phyloP scores from a whole-genome alignment of 2,113 vertebrate species.

The Pygoscelis adeliae region DNA sequence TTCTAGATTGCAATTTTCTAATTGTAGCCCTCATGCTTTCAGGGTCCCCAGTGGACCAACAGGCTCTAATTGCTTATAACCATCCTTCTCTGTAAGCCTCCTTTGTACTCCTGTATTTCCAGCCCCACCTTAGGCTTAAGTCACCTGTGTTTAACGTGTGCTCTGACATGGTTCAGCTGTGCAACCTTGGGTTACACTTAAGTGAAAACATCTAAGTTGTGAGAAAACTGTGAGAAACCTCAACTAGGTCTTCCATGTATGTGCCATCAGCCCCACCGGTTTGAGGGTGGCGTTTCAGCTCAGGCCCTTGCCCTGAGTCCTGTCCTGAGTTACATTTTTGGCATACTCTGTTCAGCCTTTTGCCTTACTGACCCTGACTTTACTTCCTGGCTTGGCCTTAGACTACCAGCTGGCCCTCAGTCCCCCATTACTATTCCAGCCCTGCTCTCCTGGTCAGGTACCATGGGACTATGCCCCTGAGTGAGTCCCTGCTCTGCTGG shows the following conservation, averaged over 20 bases:
- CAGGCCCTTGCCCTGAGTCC: not conserved
- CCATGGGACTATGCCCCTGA: not conserved
- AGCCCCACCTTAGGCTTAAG: not conserved
- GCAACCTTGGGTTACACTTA: not conserved
- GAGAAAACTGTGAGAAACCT: not conserved
- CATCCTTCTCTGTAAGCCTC: not conserved
- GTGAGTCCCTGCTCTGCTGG: not conserved
- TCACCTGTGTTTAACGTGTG: not conserved
- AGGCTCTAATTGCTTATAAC: not conserved
- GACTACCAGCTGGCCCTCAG: not conserved
- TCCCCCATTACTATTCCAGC: not conserved
- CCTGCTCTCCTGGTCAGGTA: not conserved
- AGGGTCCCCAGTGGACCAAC: not conserved
- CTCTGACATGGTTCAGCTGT: not conserved
- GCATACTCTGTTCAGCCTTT: not conserved
- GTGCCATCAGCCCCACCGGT: not conserved
- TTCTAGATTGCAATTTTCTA: not conserved
- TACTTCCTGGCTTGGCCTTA: not conserved
- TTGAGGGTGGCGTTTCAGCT: not conserved
- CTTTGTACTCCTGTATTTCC: not conserved
- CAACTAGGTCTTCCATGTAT: not conserved
- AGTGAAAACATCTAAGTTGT: not conserved
- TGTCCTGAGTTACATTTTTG: not conserved
- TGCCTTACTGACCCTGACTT: not conserved
- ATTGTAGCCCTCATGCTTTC: not conserved